These are phyloP conservation scores for Arothron firmamentum DNA, from an alignment of 2,113 vertebrate species.

Conservation along the genomic window DNA sequence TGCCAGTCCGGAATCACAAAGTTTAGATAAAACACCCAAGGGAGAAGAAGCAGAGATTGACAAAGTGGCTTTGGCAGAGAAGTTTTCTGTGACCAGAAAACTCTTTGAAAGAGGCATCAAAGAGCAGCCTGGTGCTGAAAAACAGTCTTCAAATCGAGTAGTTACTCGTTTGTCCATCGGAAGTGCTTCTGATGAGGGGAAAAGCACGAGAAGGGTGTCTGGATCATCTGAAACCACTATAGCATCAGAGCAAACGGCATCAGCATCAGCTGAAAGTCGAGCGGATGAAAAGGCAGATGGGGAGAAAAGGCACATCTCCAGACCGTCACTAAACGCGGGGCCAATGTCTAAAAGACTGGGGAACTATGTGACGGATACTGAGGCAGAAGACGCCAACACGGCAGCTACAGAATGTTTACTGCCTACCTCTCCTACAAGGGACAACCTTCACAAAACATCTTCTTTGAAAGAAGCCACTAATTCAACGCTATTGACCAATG, in stretches of 20 bases:
- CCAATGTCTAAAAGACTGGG: slow-evolving; percentile 86
- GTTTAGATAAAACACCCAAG: slow-evolving; percentile 76
- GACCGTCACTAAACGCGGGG: slow-evolving; percentile 79
- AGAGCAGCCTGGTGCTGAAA: slow-evolving; percentile 76
- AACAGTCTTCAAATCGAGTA: slow-evolving; percentile 73
- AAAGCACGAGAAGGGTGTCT: slow-evolving; percentile 55
- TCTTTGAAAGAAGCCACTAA: slow-evolving; percentile 48
- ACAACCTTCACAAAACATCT: slow-evolving; percentile 47
- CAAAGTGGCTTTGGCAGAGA: slow-evolving; percentile 86
- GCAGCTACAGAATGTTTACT: slow-evolving; percentile 44
- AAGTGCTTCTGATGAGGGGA: slow-evolving; percentile 71
- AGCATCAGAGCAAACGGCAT: slow-evolving; percentile 64
- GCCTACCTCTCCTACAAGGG: slow-evolving; percentile 53
- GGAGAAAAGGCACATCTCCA: slow-evolving; percentile 61
- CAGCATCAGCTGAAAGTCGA: slow-evolving; percentile 52
- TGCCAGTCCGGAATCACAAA: slow-evolving; percentile 64
- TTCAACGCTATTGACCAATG: slow-evolving; percentile 21
- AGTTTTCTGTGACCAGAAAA: slow-evolving; percentile 90
- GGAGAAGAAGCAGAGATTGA: slow-evolving; percentile 85
- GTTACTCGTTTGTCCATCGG: slow-evolving; percentile 67
- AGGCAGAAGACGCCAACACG: slow-evolving; percentile 71
- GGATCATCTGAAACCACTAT: slow-evolving; percentile 57
- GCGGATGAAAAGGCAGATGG: slow-evolving; percentile 56
- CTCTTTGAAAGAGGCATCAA: slow-evolving; percentile 86
- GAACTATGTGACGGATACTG: slow-evolving; percentile 79